A percentile compares a stretch with the other conserved stretches of the same genome.
Conservation (phyloP, 2,113 vertebrate genomes). For the Hippolais icterina region DNA sequence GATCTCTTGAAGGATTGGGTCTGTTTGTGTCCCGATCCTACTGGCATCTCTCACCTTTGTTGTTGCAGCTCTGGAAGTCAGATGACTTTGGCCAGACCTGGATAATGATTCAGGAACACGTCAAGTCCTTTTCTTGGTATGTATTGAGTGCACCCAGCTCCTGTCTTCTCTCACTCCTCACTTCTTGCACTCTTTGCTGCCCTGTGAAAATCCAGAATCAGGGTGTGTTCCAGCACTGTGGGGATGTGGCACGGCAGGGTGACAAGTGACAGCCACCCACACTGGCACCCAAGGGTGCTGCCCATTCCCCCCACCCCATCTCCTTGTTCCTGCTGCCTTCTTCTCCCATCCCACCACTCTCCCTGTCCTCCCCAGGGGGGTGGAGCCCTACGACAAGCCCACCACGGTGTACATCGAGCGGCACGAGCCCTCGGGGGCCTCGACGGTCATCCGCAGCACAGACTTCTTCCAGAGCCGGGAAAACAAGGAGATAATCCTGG, state of each 20-base stretch:
- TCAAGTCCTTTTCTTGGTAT: constrained; percentile 96
- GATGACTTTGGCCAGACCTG: constrained; percentile 98
- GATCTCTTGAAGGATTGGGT: neutral
- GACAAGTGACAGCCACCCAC: neutral
- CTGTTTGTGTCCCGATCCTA: neutral
- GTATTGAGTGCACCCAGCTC: neutral
- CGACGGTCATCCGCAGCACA: constrained; percentile 87
- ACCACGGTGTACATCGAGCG: constrained; percentile 89
- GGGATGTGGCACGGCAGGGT: rapidly evolving
- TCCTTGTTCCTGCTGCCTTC: neutral
- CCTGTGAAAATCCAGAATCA: neutral
- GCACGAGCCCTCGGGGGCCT: constrained; percentile 88
- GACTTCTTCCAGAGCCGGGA: constrained; percentile 95
- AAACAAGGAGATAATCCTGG: constrained; percentile 87
- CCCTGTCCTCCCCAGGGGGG: constrained; percentile 78
- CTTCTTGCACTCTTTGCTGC: neutral
- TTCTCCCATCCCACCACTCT: rapidly evolving
- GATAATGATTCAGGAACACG: constrained; percentile 97
- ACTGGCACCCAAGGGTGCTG: neutral
- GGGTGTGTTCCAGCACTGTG: rapidly evolving
- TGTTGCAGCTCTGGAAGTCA: constrained; percentile 92
- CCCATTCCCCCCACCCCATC: rapidly evolving
- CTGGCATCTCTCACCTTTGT: neutral
- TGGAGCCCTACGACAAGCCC: constrained; percentile 88
- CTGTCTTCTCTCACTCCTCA: neutral